Evolutionary conservation across 2,888 invertebrate genomes (phyloP), one percentile per base, ranked within the genome.

Genomic region (Acleris laterana): DNA sequence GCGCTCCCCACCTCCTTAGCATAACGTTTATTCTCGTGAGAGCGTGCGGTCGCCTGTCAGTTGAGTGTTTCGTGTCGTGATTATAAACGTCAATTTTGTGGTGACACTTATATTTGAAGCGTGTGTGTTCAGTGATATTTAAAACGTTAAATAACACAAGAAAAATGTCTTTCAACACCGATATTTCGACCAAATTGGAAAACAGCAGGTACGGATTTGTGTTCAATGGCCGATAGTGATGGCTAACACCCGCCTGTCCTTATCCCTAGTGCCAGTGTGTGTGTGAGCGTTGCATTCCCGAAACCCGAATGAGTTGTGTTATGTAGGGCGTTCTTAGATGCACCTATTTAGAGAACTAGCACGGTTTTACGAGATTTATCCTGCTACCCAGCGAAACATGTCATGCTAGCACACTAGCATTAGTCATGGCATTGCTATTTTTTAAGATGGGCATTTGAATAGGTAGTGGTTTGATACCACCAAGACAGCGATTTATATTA

Each of bases 81-180:
- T 78, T 78, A 74, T 76, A 77, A 87, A 84, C 83, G 85, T 86
- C 83, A 85, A 82, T 80, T 80, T 81, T 79, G 77, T 79, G 86
- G 90, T 87, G 87, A 83, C 80, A 83, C 81, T 77, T 80, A 75
- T 71, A 81, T 79, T 78, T 72, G 77, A 79, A 80, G 79, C 85
- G 88, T 89, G 89, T 89, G 90, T 90, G 90, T 90, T 91, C 88
- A 90, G 92, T 93, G 92, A 88, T 90, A 91, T 90, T 90, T 89
- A 88, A 69, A 77, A 72, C 70, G 79, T 81, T 89, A 90, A 90
- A 91, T 90, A 90, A 84, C 89, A 89, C 90, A 74, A 84, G 89
- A 90, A 89, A 63, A 81, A 92, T 92, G 92, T 86, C 92, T 87
- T 92, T 90, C 88, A 90, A 92, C 84, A 91, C 90, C 70, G 92